Base-by-base conservation (phyloP, 2,888 invertebrate species). In the Teleiodes luculella region DNA sequence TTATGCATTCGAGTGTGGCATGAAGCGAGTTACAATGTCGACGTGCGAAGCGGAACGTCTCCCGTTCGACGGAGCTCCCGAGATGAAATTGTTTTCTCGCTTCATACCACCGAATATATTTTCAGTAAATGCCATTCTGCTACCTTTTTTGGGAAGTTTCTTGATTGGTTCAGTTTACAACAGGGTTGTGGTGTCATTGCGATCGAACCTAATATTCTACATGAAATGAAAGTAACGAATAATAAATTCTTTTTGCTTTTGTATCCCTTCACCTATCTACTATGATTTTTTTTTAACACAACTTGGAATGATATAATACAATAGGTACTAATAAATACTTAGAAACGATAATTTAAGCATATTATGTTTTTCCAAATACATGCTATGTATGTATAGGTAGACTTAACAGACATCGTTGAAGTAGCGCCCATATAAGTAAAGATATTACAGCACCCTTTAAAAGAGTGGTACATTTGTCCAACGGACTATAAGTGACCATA, bases 1-100 rank as follows among this genome's bases (percentile, higher is more conserved):
- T 84, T 82, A 83, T 84, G 86, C 86, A 84, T 83, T 80, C 81
- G 81, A 61, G 67, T 66, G 60, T 61, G 61, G 62, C 49, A 57
- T 56, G 63, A 53, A 53, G 46, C 50, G 60, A 67, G 69, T 67
- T 70, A 70, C 70, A 67, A 62, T 67, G 72, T 68, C 72, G 72
- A 72, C 71, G 74, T 67, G 78, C 66, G 74, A 68, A 77, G 70
- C 67, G 73, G 66, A 74, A 70, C 68, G 69, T 53, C 49, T 52
- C 53, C 51, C 48, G 37, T 28, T 39, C 54, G 45, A 52, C 54
- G 43, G 52, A 47, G 50, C 48, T 50, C 43, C 39, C 48, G 43
- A 39, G 47, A 39, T 39, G 39, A 48, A 53, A 48, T 48, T 53
- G 47, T 47, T 53, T 53, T 47, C 37, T 35, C 48, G 48, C 28